Percentiles rank a stretch among this genome's conserved stretches.
Evolutionary conservation across 2,113 vertebrate genomes (phyloP).

Genomic region (Mobula birostris): DNA sequence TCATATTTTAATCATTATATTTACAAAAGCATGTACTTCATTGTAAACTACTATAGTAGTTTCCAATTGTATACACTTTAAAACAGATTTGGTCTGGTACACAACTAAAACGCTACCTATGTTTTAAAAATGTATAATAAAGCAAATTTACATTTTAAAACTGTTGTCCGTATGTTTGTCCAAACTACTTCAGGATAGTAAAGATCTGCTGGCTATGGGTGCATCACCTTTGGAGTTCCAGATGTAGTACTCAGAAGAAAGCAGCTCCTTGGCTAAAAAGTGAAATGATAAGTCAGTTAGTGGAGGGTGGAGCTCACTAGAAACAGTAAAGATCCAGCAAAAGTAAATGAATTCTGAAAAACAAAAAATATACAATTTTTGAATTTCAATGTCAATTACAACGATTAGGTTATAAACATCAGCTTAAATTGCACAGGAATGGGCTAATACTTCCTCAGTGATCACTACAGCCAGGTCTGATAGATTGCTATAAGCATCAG

Average conservation of each 20-base stretch:
- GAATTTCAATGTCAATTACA: neutral
- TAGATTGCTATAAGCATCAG: neutral
- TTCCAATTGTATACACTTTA: neutral
- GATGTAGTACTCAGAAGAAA: slow-evolving; percentile 83
- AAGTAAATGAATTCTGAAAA: neutral
- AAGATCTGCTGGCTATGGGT: slow-evolving; percentile 60
- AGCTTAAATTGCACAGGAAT: neutral
- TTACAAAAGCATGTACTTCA: neutral
- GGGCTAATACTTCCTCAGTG: neutral
- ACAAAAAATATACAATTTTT: neutral
- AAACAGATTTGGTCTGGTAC: neutral
- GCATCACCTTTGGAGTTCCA: slow-evolving; percentile 88
- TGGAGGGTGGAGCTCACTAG: neutral
- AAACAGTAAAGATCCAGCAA: neutral
- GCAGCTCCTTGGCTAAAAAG: slow-evolving; percentile 71
- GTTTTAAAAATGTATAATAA: neutral
- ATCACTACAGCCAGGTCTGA: neutral
- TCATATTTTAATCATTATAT: neutral
- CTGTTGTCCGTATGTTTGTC: neutral
- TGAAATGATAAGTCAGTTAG: slow-evolving; percentile 36
- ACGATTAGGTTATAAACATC: neutral
- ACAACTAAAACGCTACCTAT: neutral
- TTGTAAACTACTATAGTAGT: neutral
- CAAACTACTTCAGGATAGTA: slow-evolving; percentile 47
- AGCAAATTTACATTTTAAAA: neutral